Evolutionary conservation across 2,797 vertebrate species (phyloP).

Genomic region (Hypotaenidia philippensis): DNA sequence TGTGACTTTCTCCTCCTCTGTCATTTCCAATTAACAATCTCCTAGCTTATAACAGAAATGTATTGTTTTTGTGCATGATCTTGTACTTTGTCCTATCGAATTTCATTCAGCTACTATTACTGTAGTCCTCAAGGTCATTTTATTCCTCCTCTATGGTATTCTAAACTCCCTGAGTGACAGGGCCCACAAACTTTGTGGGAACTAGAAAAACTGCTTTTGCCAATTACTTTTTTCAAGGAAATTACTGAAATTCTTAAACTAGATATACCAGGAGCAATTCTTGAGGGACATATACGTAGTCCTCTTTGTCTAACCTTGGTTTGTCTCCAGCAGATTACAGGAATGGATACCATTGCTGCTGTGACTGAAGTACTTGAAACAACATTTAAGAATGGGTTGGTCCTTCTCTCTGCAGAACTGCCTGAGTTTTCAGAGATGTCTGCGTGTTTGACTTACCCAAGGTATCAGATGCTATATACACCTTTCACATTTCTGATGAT

Average conservation of each 20-base stretch:
- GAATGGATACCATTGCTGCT: neutral
- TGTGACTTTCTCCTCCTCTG: conserved; percentile 29
- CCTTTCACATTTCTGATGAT: neutral
- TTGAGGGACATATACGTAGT: neutral
- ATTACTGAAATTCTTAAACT: neutral
- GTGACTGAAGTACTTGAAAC: neutral
- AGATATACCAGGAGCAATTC: neutral
- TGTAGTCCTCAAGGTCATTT: conserved; percentile 50
- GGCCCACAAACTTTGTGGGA: neutral
- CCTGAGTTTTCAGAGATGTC: neutral
- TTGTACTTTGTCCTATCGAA: conserved; percentile 60
- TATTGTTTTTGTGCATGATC: conserved; percentile 39
- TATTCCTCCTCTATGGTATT: neutral
- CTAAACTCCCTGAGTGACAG: neutral
- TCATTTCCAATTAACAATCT: conserved; percentile 61
- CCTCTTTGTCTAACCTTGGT: neutral
- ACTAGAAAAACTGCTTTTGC: neutral
- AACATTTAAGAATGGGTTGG: neutral
- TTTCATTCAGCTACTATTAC: conserved; percentile 48
- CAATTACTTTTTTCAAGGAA: neutral
- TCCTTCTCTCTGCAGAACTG: neutral
- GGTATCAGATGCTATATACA: neutral
- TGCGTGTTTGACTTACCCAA: neutral
- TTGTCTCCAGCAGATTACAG: neutral
- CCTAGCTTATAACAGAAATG: conserved; percentile 41